Percentiles rank a stretch among this genome's conserved stretches.
Conservation (phyloP, 2,797 vertebrate species). For the Cyclopterus lumpus region DNA sequence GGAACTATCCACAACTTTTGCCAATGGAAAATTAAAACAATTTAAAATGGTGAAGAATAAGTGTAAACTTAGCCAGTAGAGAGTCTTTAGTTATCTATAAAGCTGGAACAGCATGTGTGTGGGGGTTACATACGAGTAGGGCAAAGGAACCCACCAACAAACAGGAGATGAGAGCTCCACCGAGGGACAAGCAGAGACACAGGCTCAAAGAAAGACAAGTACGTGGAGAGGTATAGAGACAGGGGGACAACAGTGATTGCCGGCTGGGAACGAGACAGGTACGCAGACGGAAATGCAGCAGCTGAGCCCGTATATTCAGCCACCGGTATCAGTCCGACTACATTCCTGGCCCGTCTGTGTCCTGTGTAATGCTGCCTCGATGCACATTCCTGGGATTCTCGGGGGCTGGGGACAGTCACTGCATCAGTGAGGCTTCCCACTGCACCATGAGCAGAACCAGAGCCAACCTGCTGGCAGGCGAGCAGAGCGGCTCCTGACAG, state of each 20-base stretch:
- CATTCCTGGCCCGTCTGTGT: constrained; percentile 72
- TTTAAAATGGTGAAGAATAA: background rate
- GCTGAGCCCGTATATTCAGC: constrained; percentile 47
- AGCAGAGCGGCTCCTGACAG: constrained; percentile 36
- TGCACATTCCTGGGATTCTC: constrained; percentile 74
- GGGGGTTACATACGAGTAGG: background rate
- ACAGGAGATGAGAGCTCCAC: background rate
- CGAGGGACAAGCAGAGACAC: background rate
- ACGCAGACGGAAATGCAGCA: constrained; percentile 35
- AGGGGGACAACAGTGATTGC: constrained; percentile 19
- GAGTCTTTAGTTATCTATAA: constrained; percentile 17
- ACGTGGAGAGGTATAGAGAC: background rate
- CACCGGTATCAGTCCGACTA: constrained; percentile 41
- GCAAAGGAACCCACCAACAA: background rate
- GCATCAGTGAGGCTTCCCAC: constrained; percentile 42
- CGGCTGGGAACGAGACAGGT: constrained; percentile 9
- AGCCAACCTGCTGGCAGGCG: constrained; percentile 30
- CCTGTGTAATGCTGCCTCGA: constrained; percentile 65
- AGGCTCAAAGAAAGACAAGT: background rate
- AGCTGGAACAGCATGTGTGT: constrained; percentile 11
- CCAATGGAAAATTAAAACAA: background rate
- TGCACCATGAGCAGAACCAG: constrained; percentile 41
- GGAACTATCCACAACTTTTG: background rate
- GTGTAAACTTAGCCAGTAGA: constrained; percentile 45
- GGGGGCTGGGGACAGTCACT: constrained; percentile 57